Conservation (phyloP, 2,888 invertebrate species). For the Acanthosepion esculentum region DNA sequence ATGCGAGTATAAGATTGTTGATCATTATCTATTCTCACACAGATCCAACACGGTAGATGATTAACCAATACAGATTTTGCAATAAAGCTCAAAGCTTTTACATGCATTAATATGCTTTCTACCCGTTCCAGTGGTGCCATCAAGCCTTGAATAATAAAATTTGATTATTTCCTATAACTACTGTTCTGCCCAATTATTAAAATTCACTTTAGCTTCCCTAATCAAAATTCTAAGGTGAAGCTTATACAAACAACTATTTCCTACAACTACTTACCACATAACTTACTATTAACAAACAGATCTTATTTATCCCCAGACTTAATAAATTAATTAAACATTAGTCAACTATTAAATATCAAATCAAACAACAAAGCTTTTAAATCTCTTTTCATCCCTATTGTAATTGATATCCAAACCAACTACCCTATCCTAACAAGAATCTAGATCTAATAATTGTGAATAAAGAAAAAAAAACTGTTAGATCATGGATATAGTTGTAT, state of each 20-base stretch:
- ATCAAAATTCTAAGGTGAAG: neutral
- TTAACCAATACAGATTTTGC: neutral
- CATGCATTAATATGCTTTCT: neutral
- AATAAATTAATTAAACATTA: too few relatives aligned
- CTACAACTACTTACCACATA: neutral
- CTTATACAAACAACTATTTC: neutral
- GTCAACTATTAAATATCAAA: too few relatives aligned
- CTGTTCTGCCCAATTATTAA: neutral
- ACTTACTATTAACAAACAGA: neutral
- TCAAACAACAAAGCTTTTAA: too few relatives aligned
- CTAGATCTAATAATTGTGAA: too few relatives aligned
- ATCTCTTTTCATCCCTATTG: too few relatives aligned
- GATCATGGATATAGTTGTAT: too few relatives aligned
- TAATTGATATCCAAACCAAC: too few relatives aligned
- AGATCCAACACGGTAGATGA: neutral
- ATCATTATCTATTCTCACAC: neutral
- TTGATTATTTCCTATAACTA: neutral
- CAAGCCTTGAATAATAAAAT: slow-evolving; percentile 8
- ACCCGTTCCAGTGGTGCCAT: neutral
- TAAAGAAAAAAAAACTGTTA: too few relatives aligned
- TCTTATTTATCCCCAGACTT: too few relatives aligned
- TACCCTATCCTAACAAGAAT: too few relatives aligned
- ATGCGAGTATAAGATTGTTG: neutral
- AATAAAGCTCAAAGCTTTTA: neutral
- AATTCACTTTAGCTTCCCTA: neutral